Conservation (phyloP, 1,140 invertebrate species). For the Microplitis mediator region DNA sequence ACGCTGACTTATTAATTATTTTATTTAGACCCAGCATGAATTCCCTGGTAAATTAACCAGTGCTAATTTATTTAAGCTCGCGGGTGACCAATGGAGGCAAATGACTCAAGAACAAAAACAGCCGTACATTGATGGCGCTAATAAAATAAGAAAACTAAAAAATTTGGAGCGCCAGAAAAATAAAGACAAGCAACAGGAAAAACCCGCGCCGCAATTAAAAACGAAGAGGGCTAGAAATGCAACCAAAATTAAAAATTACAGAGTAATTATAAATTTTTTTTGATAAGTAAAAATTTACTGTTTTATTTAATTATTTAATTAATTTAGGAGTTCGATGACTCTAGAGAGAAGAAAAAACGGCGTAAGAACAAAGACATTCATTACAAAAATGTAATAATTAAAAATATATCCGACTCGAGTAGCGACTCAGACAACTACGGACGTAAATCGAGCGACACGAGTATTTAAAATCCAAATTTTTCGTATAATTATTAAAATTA, state of each 20-base stretch:
- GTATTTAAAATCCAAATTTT: not conserved
- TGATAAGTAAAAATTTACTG: not conserved
- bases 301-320: not conserved
- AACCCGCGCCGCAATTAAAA: not conserved
- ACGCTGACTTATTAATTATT: not conserved
- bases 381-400: not conserved
- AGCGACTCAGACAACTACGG: not conserved
- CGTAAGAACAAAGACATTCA: constrained; percentile 21
- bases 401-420: not conserved
- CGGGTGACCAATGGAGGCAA: constrained; percentile 43
- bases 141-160: constrained; percentile 17
- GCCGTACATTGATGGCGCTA: constrained; percentile 44
- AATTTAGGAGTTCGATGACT: not conserved
- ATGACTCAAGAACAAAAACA: constrained; percentile 46
- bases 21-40: constrained; percentile 25
- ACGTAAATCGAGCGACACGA: not conserved
- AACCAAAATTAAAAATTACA: not conserved
- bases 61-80: constrained; percentile 39
- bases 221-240: not conserved
- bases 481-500: not conserved
- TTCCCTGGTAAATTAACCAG: constrained; percentile 19
- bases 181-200: not conserved
- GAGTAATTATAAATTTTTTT: not conserved
- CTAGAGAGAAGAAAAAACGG: constrained; percentile 11
- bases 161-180: not conserved